Conservation (phyloP, 2,797 vertebrate genomes). For the Danionella dracula region DNA sequence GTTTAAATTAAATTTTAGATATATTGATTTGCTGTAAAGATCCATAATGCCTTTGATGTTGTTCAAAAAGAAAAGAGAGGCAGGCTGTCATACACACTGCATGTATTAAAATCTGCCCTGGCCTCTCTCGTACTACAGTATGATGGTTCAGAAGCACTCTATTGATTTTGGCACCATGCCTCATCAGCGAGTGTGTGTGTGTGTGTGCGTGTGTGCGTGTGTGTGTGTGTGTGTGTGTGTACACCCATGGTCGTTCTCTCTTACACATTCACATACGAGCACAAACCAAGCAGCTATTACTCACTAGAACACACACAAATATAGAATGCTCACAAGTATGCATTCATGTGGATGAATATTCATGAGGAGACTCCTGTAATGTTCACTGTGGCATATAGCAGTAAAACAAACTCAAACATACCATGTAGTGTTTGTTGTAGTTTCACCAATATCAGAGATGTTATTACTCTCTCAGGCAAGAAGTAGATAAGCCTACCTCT, state of each 20-base stretch:
- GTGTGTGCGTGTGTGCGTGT: constrained; percentile 41
- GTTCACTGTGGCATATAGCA: background rate
- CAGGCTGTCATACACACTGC: constrained; percentile 34
- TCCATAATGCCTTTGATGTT: no score
- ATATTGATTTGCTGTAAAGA: no score
- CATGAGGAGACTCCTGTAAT: constrained; percentile 16
- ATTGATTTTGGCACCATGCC: constrained; percentile 69
- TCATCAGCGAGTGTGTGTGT: constrained; percentile 40
- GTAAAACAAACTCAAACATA: background rate
- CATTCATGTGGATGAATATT: constrained; percentile 29
- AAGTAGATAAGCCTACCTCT: no score
- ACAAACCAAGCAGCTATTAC: constrained; percentile 17
- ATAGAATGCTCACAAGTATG: constrained; percentile 17
- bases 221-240: constrained; percentile 38
- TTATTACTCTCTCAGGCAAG: no score
- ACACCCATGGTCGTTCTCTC: constrained; percentile 41
- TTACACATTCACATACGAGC: background rate
- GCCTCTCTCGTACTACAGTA: constrained; percentile 57
- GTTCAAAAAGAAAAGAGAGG: no score
- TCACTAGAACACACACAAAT: constrained; percentile 20
- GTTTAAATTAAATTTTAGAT: no score
- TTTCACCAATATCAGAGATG: no score
- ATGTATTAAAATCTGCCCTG: constrained; percentile 55
- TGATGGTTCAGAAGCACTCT: constrained; percentile 67
- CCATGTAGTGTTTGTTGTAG: no score